These are phyloP conservation scores for Solea senegalensis DNA, from an alignment of 2,113 vertebrate species.

Conservation along the genomic window DNA sequence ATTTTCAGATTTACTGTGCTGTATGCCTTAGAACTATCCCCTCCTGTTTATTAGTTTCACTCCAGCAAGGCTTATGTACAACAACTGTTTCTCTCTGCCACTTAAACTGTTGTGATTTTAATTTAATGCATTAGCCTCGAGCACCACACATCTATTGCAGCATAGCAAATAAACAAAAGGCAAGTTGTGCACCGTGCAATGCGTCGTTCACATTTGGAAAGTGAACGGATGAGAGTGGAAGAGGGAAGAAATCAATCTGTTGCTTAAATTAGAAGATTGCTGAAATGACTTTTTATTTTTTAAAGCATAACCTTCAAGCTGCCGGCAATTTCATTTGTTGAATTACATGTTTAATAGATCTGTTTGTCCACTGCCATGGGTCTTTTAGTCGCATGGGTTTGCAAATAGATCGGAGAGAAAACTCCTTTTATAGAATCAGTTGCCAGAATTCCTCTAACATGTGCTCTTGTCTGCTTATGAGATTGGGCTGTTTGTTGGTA, in stretches of 20 bases:
- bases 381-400: too few species aligned
- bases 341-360: too few species aligned
- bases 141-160: constrained; percentile 84
- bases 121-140: constrained; percentile 86
- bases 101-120: constrained; percentile 87
- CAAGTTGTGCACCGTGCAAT: constrained; percentile 80
- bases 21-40: constrained; percentile 13
- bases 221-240: constrained; percentile 26
- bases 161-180: constrained; percentile 87
- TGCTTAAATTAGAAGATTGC: constrained; percentile 81
- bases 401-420: too few species aligned
- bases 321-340: too few species aligned
- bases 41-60: constrained; percentile 42
- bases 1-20: constrained; percentile 15
- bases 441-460: too few species aligned
- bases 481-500: too few species aligned
- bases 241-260: constrained; percentile 69
- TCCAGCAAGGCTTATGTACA: constrained; percentile 76
- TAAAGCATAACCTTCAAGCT: too few species aligned
- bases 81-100: constrained; percentile 83
- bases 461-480: too few species aligned
- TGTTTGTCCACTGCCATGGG: too few species aligned
- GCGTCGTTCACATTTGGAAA: constrained; percentile 71
- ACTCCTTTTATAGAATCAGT: too few species aligned
- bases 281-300: constrained; percentile 1